A percentile compares a stretch with the other conserved stretches of the same genome.
Evolutionary conservation across 2,113 vertebrate species (phyloP).

Genomic region (Tenebrosternarchus preto): DNA sequence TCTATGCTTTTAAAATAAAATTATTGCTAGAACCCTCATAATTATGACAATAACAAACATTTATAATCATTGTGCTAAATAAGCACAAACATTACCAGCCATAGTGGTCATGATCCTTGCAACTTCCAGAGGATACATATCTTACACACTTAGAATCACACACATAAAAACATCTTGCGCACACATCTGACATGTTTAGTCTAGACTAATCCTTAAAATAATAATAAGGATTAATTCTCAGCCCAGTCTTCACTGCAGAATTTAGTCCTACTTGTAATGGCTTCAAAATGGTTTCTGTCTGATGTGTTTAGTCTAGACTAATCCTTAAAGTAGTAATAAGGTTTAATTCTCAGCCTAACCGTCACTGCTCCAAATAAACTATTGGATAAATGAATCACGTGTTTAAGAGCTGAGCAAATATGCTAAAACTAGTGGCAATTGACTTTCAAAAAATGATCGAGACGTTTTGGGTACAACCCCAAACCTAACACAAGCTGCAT

Average conservation of each 20-base stretch:
- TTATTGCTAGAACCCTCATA: no score
- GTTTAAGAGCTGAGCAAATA: not conserved
- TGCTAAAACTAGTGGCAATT: not conserved
- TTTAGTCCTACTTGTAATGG: no score
- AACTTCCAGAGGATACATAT: no score
- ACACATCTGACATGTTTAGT: not conserved
- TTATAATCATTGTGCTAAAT: no score
- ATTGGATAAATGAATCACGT: not conserved
- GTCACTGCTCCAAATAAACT: no score
- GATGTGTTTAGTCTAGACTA: no score
- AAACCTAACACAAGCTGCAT: not conserved
- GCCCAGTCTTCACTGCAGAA: not conserved
- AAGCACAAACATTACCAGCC: no score
- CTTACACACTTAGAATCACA: not conserved
- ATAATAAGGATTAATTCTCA: no score
- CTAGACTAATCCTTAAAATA: not conserved
- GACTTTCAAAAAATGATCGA: not conserved
- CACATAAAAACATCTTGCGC: not conserved
- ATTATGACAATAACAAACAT: no score
- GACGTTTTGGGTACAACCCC: not conserved
- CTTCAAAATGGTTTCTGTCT: not conserved
- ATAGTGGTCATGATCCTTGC: no score
- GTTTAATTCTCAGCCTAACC: no score
- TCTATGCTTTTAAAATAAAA: not conserved
- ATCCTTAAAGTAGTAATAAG: no score